Evolutionary conservation across 2,888 invertebrate genomes (phyloP), one percentile per base, ranked within the genome.

Genomic region (Parnassius mnemosyne): DNA sequence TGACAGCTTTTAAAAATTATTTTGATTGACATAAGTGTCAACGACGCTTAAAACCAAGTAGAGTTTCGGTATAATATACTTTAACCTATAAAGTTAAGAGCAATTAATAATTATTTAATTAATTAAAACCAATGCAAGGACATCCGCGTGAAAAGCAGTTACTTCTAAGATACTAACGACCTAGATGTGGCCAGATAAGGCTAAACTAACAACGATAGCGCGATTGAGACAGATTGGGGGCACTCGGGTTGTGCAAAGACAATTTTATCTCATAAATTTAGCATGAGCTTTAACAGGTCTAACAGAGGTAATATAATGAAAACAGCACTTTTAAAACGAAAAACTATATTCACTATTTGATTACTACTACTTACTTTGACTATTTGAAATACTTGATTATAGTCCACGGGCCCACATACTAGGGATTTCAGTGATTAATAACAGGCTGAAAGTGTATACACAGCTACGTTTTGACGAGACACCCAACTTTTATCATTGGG

Each of bases 161-260:
- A 56, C 46, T 69, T 70, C 65, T 71, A 71, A 66, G 16, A 68
- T 68, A 77, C 73, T 73, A 78, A 66, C 76, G 81, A 67, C 80
- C 81, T 79, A 82, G 78, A 79, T 80, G 69, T 65, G 9, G 41
- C 67, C 69, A 69, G 82, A 83, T 83, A 83, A 83, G 74, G 73
- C 62, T 69, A 68, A 75, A 75, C 76, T 77, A 63, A 58, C 62
- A 75, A 64, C 70, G 79, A 78, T 79, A 79, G 72, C 70, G 66
- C 61, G 49, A 53, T 57, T 60, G 56, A 72, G 72, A 71, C 70
- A 68, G 71, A 77, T 74, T 72, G 74, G 67, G 74, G 69, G 66
- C 76, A 69, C 63, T 63, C 59, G 53, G 63, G 58, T 54, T 44
- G 58, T 58, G 54, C 41, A 50, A 58, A 54, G 50, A 61, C 20